Conservation (phyloP, 2,888 invertebrate species). For the Pinctada fucata region DNA sequence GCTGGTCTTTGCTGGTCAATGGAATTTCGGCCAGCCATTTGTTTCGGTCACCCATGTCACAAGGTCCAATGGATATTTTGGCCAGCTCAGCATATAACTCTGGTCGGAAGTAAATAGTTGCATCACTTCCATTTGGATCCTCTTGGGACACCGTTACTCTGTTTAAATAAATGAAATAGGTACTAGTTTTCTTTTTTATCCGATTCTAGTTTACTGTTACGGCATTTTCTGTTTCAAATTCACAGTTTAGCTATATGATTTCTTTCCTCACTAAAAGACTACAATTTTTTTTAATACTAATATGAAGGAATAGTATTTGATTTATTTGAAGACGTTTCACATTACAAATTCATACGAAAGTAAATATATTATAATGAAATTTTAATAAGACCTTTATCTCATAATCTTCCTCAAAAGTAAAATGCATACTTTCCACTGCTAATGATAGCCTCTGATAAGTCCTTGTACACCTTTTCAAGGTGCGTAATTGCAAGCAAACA, state of each 20-base stretch:
- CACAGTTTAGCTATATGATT: not conserved
- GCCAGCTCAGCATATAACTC: slow-evolving; percentile 36
- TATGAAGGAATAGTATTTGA: too few relatives aligned
- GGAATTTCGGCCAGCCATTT: slow-evolving; percentile 35
- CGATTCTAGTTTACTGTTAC: too few relatives aligned
- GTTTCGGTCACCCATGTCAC: slow-evolving; percentile 35
- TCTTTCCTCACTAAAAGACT: too few relatives aligned
- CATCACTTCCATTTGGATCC: slow-evolving; percentile 31
- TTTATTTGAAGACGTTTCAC: too few relatives aligned
- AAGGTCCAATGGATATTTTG: slow-evolving; percentile 32
- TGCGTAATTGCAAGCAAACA: slow-evolving; percentile 14
- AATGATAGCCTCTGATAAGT: slow-evolving; percentile 24
- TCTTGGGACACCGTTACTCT: slow-evolving; percentile 36
- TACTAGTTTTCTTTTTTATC: too few relatives aligned
- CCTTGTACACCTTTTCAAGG: slow-evolving; percentile 25
- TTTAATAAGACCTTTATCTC: too few relatives aligned
- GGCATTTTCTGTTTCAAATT: too few relatives aligned
- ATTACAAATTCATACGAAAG: too few relatives aligned
- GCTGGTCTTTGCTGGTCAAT: slow-evolving; percentile 21
- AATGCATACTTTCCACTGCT: slow-evolving; percentile 36
- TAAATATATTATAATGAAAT: too few relatives aligned
- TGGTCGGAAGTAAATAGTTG: slow-evolving; percentile 31
- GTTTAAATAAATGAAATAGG: not conserved
- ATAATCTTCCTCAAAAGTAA: too few relatives aligned
- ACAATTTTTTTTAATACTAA: too few relatives aligned